A percentile compares a stretch with the other conserved stretches of the same genome.
These are phyloP conservation scores for Iphiclides podalirius DNA, from an alignment of 2,888 invertebrate genomes.

Conservation along the genomic window DNA sequence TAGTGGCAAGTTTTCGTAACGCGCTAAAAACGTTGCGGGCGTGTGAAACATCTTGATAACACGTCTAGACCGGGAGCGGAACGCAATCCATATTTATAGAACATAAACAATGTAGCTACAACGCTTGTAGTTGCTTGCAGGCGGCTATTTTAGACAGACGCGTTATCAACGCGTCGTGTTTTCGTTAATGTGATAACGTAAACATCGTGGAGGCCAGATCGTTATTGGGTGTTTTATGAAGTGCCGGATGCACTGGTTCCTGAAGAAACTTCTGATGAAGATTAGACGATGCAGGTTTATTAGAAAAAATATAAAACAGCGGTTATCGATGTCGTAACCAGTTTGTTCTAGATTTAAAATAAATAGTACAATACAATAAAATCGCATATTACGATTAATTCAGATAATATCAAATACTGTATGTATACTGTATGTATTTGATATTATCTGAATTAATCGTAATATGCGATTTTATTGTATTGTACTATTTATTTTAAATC, in stretches of 20 bases:
- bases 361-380: background rate
- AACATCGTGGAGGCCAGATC: conserved; percentile 4
- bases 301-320: too few relatives aligned
- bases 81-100: conserved; percentile 17
- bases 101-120: conserved; percentile 9
- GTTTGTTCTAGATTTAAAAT: background rate
- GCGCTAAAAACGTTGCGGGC: background rate
- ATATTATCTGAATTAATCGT: too few relatives aligned
- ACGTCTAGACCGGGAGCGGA: background rate
- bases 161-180: conserved; percentile 15
- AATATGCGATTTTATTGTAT: too few relatives aligned
- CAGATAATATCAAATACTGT: too few relatives aligned
- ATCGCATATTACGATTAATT: too few relatives aligned
- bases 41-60: conserved; percentile 1
- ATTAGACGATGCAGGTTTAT: too few relatives aligned
- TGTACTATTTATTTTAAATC: background rate
- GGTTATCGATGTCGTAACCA: too few relatives aligned
- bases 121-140: background rate
- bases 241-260: background rate
- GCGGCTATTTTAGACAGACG: conserved; percentile 13
- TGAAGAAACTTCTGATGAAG: background rate
- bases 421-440: too few relatives aligned
- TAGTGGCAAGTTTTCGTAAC: background rate
- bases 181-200: conserved; percentile 11
- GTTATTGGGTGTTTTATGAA: conserved; percentile 3